phyloP scores from a whole-genome alignment of 2,888 invertebrate genomes.

The Axea sp. region DNA sequence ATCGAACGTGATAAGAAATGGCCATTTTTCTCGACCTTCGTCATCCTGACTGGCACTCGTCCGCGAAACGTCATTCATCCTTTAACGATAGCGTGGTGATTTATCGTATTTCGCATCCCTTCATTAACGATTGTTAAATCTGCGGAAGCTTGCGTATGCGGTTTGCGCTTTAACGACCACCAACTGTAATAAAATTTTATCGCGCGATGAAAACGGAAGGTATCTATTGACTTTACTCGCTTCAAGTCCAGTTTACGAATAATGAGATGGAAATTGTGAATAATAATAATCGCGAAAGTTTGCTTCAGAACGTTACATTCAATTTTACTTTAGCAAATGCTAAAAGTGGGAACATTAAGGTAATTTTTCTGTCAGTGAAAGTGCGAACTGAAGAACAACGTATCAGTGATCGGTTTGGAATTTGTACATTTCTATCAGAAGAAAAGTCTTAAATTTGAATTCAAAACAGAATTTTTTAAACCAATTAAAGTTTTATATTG shows the following conservation, averaged over 20 bases:
- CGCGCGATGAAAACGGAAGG: slow-evolving; percentile 61
- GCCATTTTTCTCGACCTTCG: slow-evolving; percentile 40
- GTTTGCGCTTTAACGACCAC: slow-evolving; percentile 58
- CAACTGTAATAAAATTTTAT: slow-evolving; percentile 62
- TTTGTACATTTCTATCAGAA: no score
- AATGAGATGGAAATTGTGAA: slow-evolving; percentile 56
- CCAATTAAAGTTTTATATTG: no score
- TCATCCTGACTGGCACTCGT: slow-evolving; percentile 12
- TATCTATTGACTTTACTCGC: slow-evolving; percentile 51
- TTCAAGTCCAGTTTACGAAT: slow-evolving; percentile 31
- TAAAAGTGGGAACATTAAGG: no score
- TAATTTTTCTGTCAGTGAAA: neutral
- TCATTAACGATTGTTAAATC: slow-evolving; percentile 63
- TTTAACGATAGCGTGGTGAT: slow-evolving; percentile 54
- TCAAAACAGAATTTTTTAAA: no score
- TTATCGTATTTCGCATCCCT: slow-evolving; percentile 61
- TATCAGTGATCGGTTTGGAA: no score
- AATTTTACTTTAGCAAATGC: slow-evolving; percentile 33
- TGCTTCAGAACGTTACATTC: slow-evolving; percentile 25
- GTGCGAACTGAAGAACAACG: no score
- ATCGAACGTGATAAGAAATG: slow-evolving; percentile 36
- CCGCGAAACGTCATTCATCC: slow-evolving; percentile 50
- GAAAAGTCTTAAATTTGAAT: no score
- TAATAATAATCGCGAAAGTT: slow-evolving; percentile 38
- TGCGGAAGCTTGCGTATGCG: slow-evolving; percentile 56